These are phyloP conservation scores for Arctia plantaginis DNA, from an alignment of 2,888 invertebrate species.

Conservation along the genomic window DNA sequence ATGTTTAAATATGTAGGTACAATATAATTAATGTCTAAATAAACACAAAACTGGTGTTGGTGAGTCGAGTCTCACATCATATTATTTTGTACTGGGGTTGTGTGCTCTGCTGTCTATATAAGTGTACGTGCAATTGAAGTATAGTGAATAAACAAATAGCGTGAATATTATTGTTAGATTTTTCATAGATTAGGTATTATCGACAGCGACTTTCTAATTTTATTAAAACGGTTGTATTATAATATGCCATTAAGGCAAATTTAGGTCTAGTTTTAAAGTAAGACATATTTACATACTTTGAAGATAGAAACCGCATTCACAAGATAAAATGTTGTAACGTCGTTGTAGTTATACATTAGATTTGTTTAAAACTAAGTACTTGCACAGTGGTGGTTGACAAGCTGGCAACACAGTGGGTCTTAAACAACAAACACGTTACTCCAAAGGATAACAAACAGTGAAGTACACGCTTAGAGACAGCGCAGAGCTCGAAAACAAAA, in stretches of 20 bases:
- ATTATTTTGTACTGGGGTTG: slow-evolving; percentile 77
- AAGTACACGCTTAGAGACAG: slow-evolving; percentile 58
- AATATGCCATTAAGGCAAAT: not conserved
- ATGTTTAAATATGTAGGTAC: slow-evolving; percentile 64
- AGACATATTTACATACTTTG: not conserved
- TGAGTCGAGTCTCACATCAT: slow-evolving; percentile 39
- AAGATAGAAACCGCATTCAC: not conserved
- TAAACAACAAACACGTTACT: slow-evolving; percentile 34
- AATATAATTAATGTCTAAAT: slow-evolving; percentile 75
- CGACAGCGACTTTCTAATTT: not conserved
- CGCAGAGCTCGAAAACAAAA: slow-evolving; percentile 69
- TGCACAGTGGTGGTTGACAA: slow-evolving; percentile 17
- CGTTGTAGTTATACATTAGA: slow-evolving; percentile 1
- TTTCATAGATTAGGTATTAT: not conserved
- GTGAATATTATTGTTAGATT: not conserved
- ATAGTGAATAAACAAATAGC: slow-evolving; percentile 16
- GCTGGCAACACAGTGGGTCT: slow-evolving; percentile 25
- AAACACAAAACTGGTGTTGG: slow-evolving; percentile 58
- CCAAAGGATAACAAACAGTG: slow-evolving; percentile 35
- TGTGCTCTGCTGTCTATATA: slow-evolving; percentile 78
- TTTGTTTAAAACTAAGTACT: slow-evolving; percentile 8
- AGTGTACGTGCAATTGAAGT: slow-evolving; percentile 31
- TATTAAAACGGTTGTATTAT: not conserved
- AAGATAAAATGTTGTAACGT: slow-evolving; percentile 1
- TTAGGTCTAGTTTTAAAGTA: not conserved